Evolutionary conservation across 2,888 invertebrate species (phyloP).

Genomic region (Asteroscopus sphinx): DNA sequence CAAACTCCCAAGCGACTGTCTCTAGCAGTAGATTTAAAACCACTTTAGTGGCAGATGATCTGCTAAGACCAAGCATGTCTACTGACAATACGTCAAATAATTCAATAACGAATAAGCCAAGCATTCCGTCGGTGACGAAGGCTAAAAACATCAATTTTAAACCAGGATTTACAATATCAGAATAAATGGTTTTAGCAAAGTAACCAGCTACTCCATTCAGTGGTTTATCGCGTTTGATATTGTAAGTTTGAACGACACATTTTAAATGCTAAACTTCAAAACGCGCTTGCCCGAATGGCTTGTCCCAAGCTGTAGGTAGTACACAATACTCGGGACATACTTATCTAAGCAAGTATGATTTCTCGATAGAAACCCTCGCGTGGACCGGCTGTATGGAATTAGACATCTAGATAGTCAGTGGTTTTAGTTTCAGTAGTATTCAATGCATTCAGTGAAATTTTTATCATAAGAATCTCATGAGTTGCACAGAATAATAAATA

Average conservation of each 20-base stretch:
- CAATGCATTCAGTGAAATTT: conserved; percentile 47
- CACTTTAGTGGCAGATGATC: conserved; percentile 79
- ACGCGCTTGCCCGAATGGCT: background rate
- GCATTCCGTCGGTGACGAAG: conserved; percentile 74
- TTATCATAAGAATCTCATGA: conserved; percentile 33
- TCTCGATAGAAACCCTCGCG: conserved; percentile 2
- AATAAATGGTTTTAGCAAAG: conserved; percentile 53
- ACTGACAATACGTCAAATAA: conserved; percentile 68
- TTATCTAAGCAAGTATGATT: too few species aligned
- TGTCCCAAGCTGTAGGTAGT: background rate
- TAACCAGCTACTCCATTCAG: conserved; percentile 6
- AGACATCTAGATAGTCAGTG: conserved; percentile 16
- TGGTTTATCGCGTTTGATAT: background rate
- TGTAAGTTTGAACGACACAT: background rate
- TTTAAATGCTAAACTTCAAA: background rate
- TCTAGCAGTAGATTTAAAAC: conserved; percentile 81
- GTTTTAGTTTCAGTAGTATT: conserved; percentile 29
- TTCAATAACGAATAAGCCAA: conserved; percentile 45
- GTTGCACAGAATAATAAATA: conserved; percentile 17
- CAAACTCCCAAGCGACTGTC: conserved; percentile 62
- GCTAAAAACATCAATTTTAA: conserved; percentile 75
- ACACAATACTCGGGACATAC: too few species aligned
- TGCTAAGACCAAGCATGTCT: conserved; percentile 68
- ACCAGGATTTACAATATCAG: conserved; percentile 78
- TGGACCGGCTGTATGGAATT: conserved; percentile 12